A percentile compares a stretch with the other conserved stretches of the same genome.
These are phyloP conservation scores for Chaetodon trifascialis DNA, from an alignment of 2,113 vertebrate species.

Conservation along the genomic window DNA sequence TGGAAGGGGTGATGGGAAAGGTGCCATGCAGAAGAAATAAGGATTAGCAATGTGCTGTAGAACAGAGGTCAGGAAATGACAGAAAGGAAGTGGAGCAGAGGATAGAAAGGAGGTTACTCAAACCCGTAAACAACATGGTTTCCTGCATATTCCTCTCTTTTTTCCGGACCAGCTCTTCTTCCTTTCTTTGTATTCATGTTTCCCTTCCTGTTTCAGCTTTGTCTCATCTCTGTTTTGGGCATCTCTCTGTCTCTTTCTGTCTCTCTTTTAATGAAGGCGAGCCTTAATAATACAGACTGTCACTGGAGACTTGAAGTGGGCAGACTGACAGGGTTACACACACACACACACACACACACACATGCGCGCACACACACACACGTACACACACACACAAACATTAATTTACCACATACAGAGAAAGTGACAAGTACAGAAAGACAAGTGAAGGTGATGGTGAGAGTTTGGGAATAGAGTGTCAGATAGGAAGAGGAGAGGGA, in stretches of 20 bases:
- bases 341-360: constrained; percentile 18
- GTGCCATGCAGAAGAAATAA: background rate
- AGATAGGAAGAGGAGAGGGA: background rate
- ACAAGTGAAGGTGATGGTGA: constrained; percentile 41
- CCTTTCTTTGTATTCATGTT: background rate
- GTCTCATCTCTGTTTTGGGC: constrained; percentile 31
- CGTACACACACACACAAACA: constrained; percentile 13
- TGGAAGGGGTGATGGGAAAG: background rate
- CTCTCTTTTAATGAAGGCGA: constrained; percentile 38
- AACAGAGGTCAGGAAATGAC: background rate
- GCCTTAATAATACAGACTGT: constrained; percentile 31
- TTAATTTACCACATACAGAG: background rate
- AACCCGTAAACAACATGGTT: constrained; percentile 3
- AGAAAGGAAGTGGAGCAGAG: background rate
- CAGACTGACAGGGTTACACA: constrained; percentile 27
- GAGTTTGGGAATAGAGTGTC: background rate
- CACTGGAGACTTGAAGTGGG: constrained; percentile 36
- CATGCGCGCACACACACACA: constrained; percentile 9
- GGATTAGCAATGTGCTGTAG: background rate
- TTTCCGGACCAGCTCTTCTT: background rate
- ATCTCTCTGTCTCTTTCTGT: background rate
- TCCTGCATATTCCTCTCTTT: background rate
- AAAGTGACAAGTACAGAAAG: constrained; percentile 31
- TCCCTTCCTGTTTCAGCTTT: constrained; percentile 25
- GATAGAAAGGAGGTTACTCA: constrained; percentile 26